Percentiles rank a stretch among this genome's conserved stretches.
Evolutionary conservation across 1,140 invertebrate genomes (phyloP).

Genomic region (Zaprionus capensis): DNA sequence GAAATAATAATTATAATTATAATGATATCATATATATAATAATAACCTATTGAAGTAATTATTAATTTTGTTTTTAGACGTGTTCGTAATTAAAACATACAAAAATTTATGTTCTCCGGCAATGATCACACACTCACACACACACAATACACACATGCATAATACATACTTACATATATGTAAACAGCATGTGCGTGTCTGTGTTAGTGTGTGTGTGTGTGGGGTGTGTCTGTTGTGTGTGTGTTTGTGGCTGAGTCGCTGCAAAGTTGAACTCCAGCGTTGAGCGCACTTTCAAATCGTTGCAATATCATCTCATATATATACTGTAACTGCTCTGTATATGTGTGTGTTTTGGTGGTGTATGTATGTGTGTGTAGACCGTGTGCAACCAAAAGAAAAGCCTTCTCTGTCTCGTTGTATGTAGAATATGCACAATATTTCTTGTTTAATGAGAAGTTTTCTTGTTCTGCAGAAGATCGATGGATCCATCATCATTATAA

Average conservation of each 20-base stretch:
- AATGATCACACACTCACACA: constrained; percentile 7
- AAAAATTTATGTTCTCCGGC: constrained; percentile 50
- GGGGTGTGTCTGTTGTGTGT: neutral
- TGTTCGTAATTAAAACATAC: constrained; percentile 44
- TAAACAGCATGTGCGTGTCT: constrained; percentile 10
- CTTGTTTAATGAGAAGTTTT: neutral
- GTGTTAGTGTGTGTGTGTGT: constrained; percentile 12
- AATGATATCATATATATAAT: constrained; percentile 13
- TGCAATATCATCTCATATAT: constrained; percentile 1
- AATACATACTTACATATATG: constrained; percentile 22
- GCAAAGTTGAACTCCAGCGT: constrained; percentile 66
- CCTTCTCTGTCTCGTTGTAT: constrained; percentile 5
- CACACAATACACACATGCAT: neutral
- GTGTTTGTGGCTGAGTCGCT: constrained; percentile 13
- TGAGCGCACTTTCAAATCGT: constrained; percentile 33
- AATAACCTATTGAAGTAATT: constrained; percentile 48
- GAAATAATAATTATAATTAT: constrained; percentile 34
- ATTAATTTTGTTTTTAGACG: constrained; percentile 23
- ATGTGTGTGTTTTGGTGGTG: constrained; percentile 1
- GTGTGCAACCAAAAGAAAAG: constrained; percentile 23
- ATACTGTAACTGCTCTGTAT: neutral
- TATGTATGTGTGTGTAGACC: neutral
- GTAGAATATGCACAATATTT: neutral
- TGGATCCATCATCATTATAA: neutral
- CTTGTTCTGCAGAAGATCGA: neutral